These are phyloP conservation scores for Philopotamus ludificatus DNA, from an alignment of 1,140 invertebrate genomes.

Conservation along the genomic window DNA sequence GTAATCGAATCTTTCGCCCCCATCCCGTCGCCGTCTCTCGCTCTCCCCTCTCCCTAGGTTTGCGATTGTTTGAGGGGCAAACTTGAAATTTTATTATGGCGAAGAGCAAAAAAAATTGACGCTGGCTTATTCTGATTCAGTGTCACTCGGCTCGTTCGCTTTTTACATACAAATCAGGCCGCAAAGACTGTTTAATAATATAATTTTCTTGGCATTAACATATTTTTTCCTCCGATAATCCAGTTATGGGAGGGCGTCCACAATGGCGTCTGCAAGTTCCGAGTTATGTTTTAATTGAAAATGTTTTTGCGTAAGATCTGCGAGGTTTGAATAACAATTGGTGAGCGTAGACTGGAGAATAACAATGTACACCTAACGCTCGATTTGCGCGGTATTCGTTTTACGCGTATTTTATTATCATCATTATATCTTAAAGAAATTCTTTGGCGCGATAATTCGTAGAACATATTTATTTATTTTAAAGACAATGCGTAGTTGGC, in stretches of 20 bases:
- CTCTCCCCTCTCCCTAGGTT: neutral
- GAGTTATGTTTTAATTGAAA: constrained; percentile 32
- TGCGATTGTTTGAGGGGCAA: neutral
- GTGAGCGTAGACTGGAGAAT: no score
- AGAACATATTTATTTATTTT: no score
- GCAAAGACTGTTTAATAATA: constrained; percentile 24
- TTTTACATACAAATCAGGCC: constrained; percentile 29
- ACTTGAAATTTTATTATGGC: neutral
- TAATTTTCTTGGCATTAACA: constrained; percentile 30
- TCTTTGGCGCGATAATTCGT: no score
- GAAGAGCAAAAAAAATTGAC: neutral
- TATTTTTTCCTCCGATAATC: constrained; percentile 30
- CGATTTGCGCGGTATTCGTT: no score
- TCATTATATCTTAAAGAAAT: no score
- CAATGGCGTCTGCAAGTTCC: neutral
- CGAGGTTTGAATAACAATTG: constrained; percentile 19
- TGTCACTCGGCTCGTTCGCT: neutral
- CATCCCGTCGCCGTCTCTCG: neutral
- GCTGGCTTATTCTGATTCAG: neutral
- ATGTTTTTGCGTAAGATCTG: constrained; percentile 18
- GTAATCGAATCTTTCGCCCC: no score
- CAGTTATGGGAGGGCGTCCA: constrained; percentile 14
- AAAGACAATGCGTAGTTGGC: no score
- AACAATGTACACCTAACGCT: no score
- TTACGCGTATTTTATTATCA: no score